Conservation (phyloP, 2,797 vertebrate species). For the Falco rusticolus region DNA sequence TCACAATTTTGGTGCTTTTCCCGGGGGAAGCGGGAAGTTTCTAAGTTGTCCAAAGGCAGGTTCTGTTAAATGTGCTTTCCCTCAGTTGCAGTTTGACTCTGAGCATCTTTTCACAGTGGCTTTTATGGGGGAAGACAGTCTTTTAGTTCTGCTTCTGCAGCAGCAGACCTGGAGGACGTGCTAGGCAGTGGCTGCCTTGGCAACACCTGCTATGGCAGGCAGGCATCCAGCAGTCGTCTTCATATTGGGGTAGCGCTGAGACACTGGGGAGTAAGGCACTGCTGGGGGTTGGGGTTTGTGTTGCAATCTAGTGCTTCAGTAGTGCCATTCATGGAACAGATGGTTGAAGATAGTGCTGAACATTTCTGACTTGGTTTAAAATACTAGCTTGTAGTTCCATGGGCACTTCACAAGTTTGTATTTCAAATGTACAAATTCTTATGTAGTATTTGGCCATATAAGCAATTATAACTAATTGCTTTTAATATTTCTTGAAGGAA, state of each 20-base stretch:
- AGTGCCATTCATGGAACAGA: background rate
- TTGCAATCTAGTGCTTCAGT: rapidly evolving
- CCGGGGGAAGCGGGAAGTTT: background rate
- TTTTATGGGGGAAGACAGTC: background rate
- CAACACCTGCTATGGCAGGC: rapidly evolving
- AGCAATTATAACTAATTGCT: background rate
- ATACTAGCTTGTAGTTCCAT: background rate
- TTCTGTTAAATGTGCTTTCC: background rate
- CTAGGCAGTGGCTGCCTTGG: background rate
- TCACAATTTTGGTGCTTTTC: background rate
- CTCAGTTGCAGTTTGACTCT: background rate
- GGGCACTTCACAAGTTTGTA: background rate
- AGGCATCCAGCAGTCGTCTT: background rate
- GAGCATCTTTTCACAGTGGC: background rate
- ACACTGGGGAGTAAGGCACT: background rate
- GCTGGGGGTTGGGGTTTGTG: background rate
- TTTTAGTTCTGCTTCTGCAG: background rate
- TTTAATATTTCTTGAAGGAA: background rate
- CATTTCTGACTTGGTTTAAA: background rate
- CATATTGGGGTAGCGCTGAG: too few relatives aligned
- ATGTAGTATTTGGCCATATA: background rate
- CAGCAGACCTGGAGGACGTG: background rate
- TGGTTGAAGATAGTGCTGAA: background rate
- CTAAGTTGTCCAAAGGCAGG: background rate
- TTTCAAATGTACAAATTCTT: background rate